Evolutionary conservation across 2,888 invertebrate genomes (phyloP).

Genomic region (Troilus luridus): DNA sequence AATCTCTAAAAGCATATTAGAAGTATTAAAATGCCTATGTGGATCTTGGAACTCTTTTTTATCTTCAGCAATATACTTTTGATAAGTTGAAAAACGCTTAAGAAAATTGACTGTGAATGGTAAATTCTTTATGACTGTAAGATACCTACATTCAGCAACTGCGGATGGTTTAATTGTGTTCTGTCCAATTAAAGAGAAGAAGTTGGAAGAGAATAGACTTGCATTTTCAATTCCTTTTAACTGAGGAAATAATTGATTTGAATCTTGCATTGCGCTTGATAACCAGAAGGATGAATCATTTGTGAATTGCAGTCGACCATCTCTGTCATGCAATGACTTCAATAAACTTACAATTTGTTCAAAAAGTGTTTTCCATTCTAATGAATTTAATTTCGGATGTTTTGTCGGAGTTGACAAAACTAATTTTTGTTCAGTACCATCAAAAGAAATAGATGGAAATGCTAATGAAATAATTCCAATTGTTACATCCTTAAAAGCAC

Average conservation of each 20-base stretch:
- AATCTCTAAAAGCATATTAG: constrained; percentile 82
- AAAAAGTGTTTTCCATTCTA: constrained; percentile 85
- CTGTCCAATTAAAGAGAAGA: background rate
- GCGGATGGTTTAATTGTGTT: background rate
- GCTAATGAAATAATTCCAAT: constrained; percentile 89
- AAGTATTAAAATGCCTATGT: constrained; percentile 81
- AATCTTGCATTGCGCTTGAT: background rate
- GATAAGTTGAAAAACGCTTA: constrained; percentile 88
- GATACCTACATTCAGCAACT: constrained; percentile 2
- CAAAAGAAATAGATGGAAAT: constrained; percentile 73
- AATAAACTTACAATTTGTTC: constrained; percentile 82
- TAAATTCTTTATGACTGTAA: constrained; percentile 70
- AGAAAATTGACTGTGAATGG: constrained; percentile 96
- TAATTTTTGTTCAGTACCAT: constrained; percentile 55
- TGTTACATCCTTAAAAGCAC: constrained; percentile 83
- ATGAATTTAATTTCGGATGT: constrained; percentile 70
- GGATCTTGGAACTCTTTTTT: constrained; percentile 84
- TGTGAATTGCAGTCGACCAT: constrained; percentile 85
- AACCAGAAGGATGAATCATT: constrained; percentile 70
- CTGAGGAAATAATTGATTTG: background rate
- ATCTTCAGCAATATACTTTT: constrained; percentile 78
- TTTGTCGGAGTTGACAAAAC: constrained; percentile 54
- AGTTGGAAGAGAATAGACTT: background rate
- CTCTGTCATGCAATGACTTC: constrained; percentile 87
- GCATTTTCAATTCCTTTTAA: background rate